Percentiles rank a stretch among this genome's conserved stretches.
phyloP scores from a whole-genome alignment of 2,113 vertebrate species.

The Tautogolabrus adspersus region DNA sequence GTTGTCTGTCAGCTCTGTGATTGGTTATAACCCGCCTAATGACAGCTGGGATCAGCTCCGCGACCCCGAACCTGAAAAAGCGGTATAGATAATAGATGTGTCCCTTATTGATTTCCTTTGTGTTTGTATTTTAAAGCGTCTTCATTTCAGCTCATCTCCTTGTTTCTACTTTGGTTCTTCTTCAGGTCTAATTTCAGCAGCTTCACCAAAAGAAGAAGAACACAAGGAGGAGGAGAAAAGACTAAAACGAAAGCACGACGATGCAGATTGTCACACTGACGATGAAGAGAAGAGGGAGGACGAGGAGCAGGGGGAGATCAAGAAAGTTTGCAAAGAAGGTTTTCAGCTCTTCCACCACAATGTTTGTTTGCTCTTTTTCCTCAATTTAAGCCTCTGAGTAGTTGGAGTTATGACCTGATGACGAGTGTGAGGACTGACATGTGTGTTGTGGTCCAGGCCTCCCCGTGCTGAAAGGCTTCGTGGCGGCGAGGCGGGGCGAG shows the following conservation, averaged over 20 bases:
- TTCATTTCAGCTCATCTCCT: too few species aligned
- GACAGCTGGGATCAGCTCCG: too few species aligned
- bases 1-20: too few species aligned
- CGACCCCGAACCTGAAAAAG: too few species aligned
- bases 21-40: too few species aligned
- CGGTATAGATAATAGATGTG: too few species aligned
- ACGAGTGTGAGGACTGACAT: background rate
- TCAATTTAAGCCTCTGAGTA: slow-evolving; percentile 14
- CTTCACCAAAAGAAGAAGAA: slow-evolving; percentile 41
- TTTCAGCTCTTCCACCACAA: slow-evolving; percentile 89
- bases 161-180: background rate
- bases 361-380: slow-evolving; percentile 64
- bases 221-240: slow-evolving; percentile 68
- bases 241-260: slow-evolving; percentile 85
- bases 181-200: slow-evolving; percentile 19
- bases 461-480: slow-evolving; percentile 88
- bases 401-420: background rate
- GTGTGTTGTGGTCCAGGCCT: slow-evolving; percentile 66
- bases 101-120: too few species aligned
- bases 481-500: slow-evolving; percentile 92
- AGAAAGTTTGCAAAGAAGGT: slow-evolving; percentile 99
- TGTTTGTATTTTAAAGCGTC: too few species aligned
- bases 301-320: slow-evolving; percentile 84
- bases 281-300: slow-evolving; percentile 83
- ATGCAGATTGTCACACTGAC: slow-evolving; percentile 54